Base-by-base conservation (phyloP, 2,888 invertebrate genomes). In the Agrotis ipsilon region DNA sequence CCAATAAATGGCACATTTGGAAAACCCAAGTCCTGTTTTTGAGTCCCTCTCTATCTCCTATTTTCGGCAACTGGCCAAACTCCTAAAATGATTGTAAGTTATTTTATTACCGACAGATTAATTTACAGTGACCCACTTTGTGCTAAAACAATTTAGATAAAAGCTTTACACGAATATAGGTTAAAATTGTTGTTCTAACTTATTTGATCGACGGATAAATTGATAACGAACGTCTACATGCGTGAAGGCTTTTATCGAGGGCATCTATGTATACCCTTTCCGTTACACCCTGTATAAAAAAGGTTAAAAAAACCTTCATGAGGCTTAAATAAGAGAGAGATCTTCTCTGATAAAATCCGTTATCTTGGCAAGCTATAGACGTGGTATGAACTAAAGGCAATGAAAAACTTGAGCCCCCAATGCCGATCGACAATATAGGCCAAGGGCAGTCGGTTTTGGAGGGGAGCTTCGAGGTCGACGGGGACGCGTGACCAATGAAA, bases 341-440 rank as follows among this genome's bases (percentile, higher is more conserved):
- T 75, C 13, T 71, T 24, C 11, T 2, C 55, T 48, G 68, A 81
- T 61, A 62, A 63, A 77, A 77, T 62, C 58, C 54, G 78, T 62
- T 70, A 57, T 61, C 57, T 77, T 81, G 59, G 19, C 78, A 51
- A 64, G 72, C 63, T 58, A 49, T 51, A 64, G 43, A 61, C 57
- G 39, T 63, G 32, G 32, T 79, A 48, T 65, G 54, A 66, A 59
- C 24, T 62, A 39, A 69, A 77, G 62, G 49, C 78, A 73, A 73
- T 74, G 67, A 67, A 67, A 80, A 79, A 74, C 67, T 78, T 57
- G 82, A 82, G 67, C 75, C 67, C 77, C 83, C 66, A 73, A 73
- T 63, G 63, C 52, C 75, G 67, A 80, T 74, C 74, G 39, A 55
- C 55, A 39, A 78, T 73, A 80, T 78, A 58, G 78, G 78, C 80